These are phyloP conservation scores for Dinomys branickii DNA, from an alignment of 2,113 vertebrate species.

Conservation along the genomic window DNA sequence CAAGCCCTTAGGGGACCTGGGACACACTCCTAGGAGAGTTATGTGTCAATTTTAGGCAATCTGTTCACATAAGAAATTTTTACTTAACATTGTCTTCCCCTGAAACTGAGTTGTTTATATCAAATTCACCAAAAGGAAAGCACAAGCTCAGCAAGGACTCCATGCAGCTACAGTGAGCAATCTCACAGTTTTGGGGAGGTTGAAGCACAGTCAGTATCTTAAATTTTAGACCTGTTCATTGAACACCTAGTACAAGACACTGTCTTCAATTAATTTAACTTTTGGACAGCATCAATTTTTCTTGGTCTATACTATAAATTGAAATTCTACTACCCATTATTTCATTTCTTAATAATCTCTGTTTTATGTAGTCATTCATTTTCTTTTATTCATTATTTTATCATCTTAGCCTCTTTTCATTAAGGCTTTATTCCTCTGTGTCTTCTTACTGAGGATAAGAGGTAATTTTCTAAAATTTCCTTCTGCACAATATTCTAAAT, in stretches of 20 bases:
- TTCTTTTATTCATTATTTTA: conserved; percentile 13
- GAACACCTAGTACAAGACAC: not conserved
- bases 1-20: not conserved
- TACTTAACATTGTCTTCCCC: not conserved
- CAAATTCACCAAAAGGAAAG: not conserved
- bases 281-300: not conserved
- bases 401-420: not conserved
- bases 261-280: not conserved
- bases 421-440: not conserved
- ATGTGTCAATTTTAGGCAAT: not conserved
- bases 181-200: not conserved
- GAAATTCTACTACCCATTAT: not conserved
- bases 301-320: not conserved
- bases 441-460: not conserved
- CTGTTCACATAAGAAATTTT: not conserved
- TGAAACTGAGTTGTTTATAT: not conserved
- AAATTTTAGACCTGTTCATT: not conserved
- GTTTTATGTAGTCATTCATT: not conserved
- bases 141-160: not conserved
- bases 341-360: not conserved
- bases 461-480: not conserved
- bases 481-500: not conserved
- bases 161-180: not conserved
- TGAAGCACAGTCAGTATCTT: not conserved
- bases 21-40: not conserved